phyloP scores from a whole-genome alignment of 2,888 invertebrate species.

The Pachliopta kotzebuea region DNA sequence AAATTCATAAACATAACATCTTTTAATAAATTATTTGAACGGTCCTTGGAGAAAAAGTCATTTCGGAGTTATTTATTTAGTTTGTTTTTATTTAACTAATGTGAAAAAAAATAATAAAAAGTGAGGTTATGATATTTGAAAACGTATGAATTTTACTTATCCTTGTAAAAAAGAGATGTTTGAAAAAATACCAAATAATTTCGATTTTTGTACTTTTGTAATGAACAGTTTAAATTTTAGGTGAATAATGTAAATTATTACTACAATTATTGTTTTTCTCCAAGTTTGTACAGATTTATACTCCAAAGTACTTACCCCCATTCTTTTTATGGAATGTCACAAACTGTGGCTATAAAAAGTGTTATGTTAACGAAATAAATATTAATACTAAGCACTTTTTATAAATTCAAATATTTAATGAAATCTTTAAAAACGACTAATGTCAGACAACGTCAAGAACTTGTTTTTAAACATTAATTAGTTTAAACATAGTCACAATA shows the following conservation, averaged over 20 bases:
- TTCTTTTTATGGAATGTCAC: neutral
- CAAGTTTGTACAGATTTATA: neutral
- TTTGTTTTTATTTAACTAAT: too few relatives aligned
- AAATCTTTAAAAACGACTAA: neutral
- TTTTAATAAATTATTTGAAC: too few relatives aligned
- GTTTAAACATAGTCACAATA: neutral
- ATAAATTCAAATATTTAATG: neutral
- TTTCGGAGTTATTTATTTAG: too few relatives aligned
- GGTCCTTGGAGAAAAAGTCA: too few relatives aligned
- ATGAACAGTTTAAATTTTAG: too few relatives aligned
- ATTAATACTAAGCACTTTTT: neutral
- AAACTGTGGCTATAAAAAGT: neutral
- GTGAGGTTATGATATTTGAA: neutral
- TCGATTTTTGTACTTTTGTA: neutral
- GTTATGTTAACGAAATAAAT: neutral
- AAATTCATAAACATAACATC: too few relatives aligned
- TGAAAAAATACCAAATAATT: neutral
- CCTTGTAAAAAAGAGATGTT: neutral
- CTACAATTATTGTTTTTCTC: neutral
- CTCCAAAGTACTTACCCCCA: slow-evolving; percentile 21
- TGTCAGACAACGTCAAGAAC: neutral
- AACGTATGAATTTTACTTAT: neutral
- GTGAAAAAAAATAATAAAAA: neutral
- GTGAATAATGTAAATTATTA: too few relatives aligned
- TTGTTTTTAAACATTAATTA: neutral